Conservation (phyloP, 2,113 vertebrate genomes). For the Pithys albifrons region DNA sequence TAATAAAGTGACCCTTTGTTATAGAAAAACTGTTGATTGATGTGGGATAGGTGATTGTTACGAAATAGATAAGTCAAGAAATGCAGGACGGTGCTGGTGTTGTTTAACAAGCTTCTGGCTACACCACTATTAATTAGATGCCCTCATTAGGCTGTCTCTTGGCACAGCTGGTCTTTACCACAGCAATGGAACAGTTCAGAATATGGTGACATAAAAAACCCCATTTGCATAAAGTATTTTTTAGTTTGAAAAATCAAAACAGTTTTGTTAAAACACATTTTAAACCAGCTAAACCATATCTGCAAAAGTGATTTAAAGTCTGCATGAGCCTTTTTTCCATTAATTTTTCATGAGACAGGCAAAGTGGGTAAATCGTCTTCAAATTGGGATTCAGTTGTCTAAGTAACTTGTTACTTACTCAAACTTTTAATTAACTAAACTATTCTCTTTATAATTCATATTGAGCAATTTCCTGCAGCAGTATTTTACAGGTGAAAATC, state of each 20-base stretch:
- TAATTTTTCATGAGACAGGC: constrained; percentile 35
- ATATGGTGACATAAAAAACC: not conserved
- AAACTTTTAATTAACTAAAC: constrained; percentile 68
- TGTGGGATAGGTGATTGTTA: not conserved
- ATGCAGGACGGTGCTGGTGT: not conserved
- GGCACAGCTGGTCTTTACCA: not conserved
- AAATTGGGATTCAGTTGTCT: constrained; percentile 1
- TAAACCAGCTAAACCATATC: not conserved
- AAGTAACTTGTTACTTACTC: constrained; percentile 53
- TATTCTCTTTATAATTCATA: constrained; percentile 51
- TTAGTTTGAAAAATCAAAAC: not conserved
- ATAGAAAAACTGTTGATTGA: not conserved
- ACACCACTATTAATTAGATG: not conserved
- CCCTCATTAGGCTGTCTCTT: not conserved
- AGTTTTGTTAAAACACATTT: not conserved
- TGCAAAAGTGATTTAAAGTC: not conserved
- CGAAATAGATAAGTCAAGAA: not conserved
- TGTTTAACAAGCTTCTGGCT: not conserved
- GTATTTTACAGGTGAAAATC: constrained; percentile 49
- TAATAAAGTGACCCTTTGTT: not conserved
- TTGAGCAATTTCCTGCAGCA: constrained; percentile 42
- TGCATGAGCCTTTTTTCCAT: not conserved
- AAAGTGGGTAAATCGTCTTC: constrained; percentile 51
- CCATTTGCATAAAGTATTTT: not conserved
- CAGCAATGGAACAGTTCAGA: not conserved